Conservation (phyloP, 2,113 vertebrate species). For the Sula dactylatra region DNA sequence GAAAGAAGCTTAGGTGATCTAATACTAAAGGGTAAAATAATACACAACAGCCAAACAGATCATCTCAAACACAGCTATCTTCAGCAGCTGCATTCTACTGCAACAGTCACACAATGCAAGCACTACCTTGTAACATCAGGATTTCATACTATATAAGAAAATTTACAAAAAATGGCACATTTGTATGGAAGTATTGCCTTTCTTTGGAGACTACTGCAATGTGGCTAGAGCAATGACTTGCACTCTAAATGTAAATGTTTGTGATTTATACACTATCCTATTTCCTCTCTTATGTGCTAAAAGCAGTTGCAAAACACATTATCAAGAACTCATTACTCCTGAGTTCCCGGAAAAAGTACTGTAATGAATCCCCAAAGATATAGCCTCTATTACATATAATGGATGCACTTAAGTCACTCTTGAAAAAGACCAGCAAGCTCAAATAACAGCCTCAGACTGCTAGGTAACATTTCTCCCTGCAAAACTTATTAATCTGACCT, state of each 20-base stretch:
- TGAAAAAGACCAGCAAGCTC: constrained; percentile 28
- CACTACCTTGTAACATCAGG: not conserved
- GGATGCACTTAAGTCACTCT: constrained; percentile 38
- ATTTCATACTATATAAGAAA: not conserved
- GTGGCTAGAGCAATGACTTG: not conserved
- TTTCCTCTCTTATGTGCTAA: constrained; percentile 9
- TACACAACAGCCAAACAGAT: not conserved
- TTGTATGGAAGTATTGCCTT: not conserved
- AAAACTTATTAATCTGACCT: not conserved
- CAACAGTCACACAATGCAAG: not conserved
- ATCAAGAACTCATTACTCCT: constrained; percentile 25
- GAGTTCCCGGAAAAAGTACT: constrained; percentile 34
- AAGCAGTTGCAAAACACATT: constrained; percentile 56
- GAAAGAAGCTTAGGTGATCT: not conserved
- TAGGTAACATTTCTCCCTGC: not conserved
- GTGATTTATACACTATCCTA: not conserved
- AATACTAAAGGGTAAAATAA: not conserved
- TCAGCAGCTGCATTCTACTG: not conserved
- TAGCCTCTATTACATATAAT: not conserved
- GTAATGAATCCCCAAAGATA: constrained; percentile 48
- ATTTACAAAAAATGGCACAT: not conserved
- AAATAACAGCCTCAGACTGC: not conserved
- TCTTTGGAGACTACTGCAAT: not conserved
- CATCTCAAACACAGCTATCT: not conserved
- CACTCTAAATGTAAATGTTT: constrained; percentile 27